Conservation (phyloP, 2,113 vertebrate species). For the Clarias macrocephalus region DNA sequence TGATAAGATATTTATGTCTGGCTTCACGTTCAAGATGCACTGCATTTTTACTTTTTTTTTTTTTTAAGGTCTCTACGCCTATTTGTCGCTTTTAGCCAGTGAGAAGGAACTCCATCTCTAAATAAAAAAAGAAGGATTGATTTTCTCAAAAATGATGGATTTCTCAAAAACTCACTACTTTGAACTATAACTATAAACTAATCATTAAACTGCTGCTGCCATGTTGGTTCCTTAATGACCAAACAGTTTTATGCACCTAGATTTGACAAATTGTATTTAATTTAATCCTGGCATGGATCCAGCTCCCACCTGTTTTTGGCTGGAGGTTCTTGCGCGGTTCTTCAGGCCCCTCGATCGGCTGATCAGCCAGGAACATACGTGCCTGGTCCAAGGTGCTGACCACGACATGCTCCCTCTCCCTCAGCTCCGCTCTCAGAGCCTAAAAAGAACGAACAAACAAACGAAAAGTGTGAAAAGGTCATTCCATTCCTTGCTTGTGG, state of each 20-base stretch:
- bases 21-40: background rate
- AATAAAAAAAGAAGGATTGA: background rate
- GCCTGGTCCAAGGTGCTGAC: conserved; percentile 89
- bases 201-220: too few species aligned
- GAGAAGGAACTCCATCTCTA: background rate
- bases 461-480: conserved; percentile 10
- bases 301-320: conserved; percentile 81
- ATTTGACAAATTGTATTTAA: background rate
- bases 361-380: conserved; percentile 90
- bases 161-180: too few species aligned
- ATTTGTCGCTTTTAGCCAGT: background rate
- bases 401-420: conserved; percentile 86
- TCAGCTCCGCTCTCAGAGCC: conserved; percentile 84
- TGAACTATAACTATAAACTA: too few species aligned
- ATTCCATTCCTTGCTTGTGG: background rate
- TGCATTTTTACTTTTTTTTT: too few species aligned
- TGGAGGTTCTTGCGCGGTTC: conserved; percentile 88
- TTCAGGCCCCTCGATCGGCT: conserved; percentile 93
- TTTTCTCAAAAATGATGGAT: too few species aligned
- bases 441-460: conserved; percentile 58
- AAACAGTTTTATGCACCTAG: background rate
- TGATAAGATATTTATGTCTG: conserved; percentile 10
- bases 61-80: conserved; percentile 2
- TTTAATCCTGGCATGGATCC: background rate
- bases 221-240: background rate